phyloP scores from a whole-genome alignment of 1,140 invertebrate genomes.

The Bombus turneri region DNA sequence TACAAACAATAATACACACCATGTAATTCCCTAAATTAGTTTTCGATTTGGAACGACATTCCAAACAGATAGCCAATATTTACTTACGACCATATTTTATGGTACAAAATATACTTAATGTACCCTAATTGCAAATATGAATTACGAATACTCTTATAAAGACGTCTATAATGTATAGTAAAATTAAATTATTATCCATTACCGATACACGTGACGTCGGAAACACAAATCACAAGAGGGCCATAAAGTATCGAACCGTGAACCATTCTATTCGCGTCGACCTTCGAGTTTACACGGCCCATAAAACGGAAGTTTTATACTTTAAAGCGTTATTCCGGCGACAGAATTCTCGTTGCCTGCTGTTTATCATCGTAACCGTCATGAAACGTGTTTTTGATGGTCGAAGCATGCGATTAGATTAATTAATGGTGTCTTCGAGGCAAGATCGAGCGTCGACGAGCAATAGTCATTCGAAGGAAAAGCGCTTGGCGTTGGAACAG shows the following conservation, averaged over 20 bases:
- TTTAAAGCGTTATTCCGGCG: neutral
- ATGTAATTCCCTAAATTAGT: neutral
- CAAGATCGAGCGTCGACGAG: neutral
- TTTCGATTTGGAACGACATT: neutral
- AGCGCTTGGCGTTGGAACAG: neutral
- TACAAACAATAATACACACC: neutral
- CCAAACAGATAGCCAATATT: neutral
- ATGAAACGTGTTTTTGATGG: neutral
- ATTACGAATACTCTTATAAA: neutral
- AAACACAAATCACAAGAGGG: neutral
- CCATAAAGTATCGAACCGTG: neutral
- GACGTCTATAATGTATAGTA: neutral
- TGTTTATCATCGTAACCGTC: neutral
- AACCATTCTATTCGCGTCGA: neutral
- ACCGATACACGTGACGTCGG: neutral
- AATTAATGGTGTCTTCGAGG: neutral
- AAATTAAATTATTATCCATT: neutral
- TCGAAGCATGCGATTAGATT: neutral
- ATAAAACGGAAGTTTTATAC: conserved; percentile 3
- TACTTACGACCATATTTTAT: neutral
- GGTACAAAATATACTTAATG: neutral
- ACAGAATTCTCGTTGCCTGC: neutral
- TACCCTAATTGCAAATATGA: neutral
- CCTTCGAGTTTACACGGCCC: neutral
- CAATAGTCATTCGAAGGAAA: neutral